Conservation (phyloP, 1,140 invertebrate species). For the Venturia canescens region DNA sequence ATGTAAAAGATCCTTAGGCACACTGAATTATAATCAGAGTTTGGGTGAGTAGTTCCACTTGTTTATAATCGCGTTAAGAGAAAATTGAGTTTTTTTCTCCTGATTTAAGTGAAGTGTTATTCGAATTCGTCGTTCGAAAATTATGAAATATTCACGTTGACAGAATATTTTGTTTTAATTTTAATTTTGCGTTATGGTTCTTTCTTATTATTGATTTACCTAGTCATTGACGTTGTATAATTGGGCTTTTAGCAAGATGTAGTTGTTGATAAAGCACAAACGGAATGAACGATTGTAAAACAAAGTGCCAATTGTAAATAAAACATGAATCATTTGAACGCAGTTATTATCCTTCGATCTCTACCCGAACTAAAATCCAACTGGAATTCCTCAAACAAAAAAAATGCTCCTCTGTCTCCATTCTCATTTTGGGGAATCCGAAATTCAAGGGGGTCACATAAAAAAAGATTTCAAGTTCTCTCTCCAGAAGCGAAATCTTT, state of each 20-base stretch:
- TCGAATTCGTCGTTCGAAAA: too few relatives aligned
- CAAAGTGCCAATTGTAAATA: constrained; percentile 16
- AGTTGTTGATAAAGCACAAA: constrained; percentile 7
- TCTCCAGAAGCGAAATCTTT: too few relatives aligned
- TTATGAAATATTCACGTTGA: too few relatives aligned
- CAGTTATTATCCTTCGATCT: not conserved
- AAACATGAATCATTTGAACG: constrained; percentile 7
- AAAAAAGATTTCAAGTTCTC: too few relatives aligned
- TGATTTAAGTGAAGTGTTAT: not conserved
- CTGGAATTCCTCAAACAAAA: too few relatives aligned
- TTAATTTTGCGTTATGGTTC: not conserved
- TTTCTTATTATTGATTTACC: not conserved
- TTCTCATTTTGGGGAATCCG: too few relatives aligned
- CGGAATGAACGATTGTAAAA: not conserved
- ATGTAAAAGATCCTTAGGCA: too few relatives aligned
- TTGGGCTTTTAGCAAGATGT: constrained; percentile 12
- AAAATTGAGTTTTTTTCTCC: too few relatives aligned
- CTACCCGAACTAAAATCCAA: not conserved
- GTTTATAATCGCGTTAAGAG: too few relatives aligned
- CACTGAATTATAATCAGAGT: not conserved
- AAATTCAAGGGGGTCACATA: too few relatives aligned
- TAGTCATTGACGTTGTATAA: constrained; percentile 23
- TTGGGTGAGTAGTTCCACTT: not conserved
- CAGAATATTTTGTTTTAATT: too few relatives aligned
- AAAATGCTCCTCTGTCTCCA: too few relatives aligned